Base-by-base conservation (phyloP, 2,113 vertebrate genomes). In the Leucopsar rothschildi region DNA sequence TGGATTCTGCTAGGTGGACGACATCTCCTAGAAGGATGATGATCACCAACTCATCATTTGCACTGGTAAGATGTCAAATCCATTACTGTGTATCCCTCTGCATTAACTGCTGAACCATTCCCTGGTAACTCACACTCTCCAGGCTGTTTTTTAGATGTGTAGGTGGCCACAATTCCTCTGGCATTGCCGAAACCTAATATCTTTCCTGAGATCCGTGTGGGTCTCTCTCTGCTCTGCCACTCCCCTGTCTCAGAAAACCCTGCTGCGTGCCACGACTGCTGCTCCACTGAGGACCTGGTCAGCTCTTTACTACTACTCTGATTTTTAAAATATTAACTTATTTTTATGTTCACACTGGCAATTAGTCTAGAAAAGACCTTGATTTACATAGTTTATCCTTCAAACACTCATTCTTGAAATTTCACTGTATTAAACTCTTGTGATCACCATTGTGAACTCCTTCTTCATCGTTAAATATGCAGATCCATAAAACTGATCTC, bases 281-380 rank as follows among this genome's bases (percentile, higher is more conserved):
- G 20, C 6, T 53, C 12, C 12, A 9, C 23, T n/a, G 29, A 1
- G 2, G 13, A 61, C 5, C 3, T 4, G 37, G 6, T 9, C 1
- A 6, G 37, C 22, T 63, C 20, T 40, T 69, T 53, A 56, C 13
- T 59, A 33, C 15, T 84, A 60, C 12, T 61, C 24, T 31, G 6
- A 65, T 61, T 80, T 76, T 15, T 47, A 76, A 92, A 68, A 71
- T n/a, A 83, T 10, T 76, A 47, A 39, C 6, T 5, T 39, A 35
- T 15, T 25, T 57, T 59, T 64, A 60, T 39, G 18, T 69, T 88
- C 42, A 37, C 9, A 53, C 4, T 27, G 29, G 22, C 47, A 23
- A 8, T 49, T 79, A 90, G 33, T 25, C 28, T 49, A 64, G 24
- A 29, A 35, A 75, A 49, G 3, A 56, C 19, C 52, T 60, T 31